Base-by-base conservation (phyloP, 2,888 invertebrate genomes). In the Folsomia candida region DNA sequence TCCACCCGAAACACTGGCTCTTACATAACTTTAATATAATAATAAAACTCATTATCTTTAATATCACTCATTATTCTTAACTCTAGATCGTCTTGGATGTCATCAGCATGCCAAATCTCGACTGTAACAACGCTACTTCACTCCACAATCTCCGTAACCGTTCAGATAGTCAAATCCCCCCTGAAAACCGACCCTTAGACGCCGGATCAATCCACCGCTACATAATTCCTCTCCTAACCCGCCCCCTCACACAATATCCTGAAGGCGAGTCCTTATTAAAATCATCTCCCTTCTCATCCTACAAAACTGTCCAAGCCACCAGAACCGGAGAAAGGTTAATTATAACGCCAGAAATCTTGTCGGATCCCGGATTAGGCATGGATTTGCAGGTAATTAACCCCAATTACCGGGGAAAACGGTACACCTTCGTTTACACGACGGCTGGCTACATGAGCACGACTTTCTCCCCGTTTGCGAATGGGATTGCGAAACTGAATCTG, bases 381-480 rank as follows among this genome's bases (percentile, higher is more conserved):
- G 86, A 86, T 70, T 82, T 86, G 70, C 86, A 86, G 1, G 81
- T 82, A 20, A 83, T 85, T 65, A 85, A 86, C 79, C 83, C 82
- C 69, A 78, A 81, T 25, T 81, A 80, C 73, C 63, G 54, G 20
- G 70, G 72, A 51, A 82, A 81, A 72, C 82, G 83, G 68, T 86
- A 86, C 80, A 81, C 82, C 69, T 86, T 83, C 77, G 81, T 81
- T 47, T 86, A 85, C 75, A 85, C 85, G 68, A 83, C 84, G 51
- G 81, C 82, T n/a, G 78, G 81, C 47, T 81, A 81, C 61, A 73
- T 68, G 59, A 73, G 71, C 51, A 63, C 64, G 24, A 54, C 64
- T 24, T 71, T 51, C 59, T 75, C 68, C 60, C 66, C 62, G 70
- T 80, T 69, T 57, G 74, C 68, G 14, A 54, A 68, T 3, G 78